Evolutionary conservation across 2,888 invertebrate genomes (phyloP).

Genomic region (Hecatera dysodea): DNA sequence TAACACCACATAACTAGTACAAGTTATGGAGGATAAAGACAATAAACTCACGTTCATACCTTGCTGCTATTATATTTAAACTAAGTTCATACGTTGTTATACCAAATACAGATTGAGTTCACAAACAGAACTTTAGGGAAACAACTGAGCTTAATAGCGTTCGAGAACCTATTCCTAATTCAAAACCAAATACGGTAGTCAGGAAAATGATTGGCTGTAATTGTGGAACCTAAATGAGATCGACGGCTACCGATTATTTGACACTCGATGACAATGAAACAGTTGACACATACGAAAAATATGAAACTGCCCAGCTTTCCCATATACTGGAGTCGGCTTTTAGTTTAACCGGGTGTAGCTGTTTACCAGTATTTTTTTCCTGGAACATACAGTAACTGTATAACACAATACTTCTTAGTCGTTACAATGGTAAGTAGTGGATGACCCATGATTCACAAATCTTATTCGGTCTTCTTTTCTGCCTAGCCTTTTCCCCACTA

Average conservation of each 20-base stretch:
- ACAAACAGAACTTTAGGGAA: conserved; percentile 2
- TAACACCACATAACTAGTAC: conserved; percentile 8
- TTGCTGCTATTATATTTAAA: conserved; percentile 4
- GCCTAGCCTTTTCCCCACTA: no score
- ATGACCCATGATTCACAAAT: no score
- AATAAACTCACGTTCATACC: background rate
- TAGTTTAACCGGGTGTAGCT: no score
- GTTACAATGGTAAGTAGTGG: background rate
- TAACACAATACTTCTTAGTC: no score
- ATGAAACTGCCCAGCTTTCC: background rate
- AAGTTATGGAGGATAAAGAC: conserved; percentile 2
- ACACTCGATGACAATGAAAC: conserved; percentile 2
- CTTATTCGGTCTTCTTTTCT: no score
- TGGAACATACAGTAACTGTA: no score
- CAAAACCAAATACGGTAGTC: conserved; percentile 28
- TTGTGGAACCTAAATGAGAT: conserved; percentile 24
- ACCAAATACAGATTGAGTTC: conserved; percentile 12
- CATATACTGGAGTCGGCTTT: no score
- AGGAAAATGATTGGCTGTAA: conserved; percentile 23
- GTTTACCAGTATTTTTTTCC: background rate
- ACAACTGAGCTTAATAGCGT: conserved; percentile 12
- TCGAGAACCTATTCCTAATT: conserved; percentile 28
- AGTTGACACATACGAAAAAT: conserved; percentile 5
- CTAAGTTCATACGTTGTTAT: background rate
- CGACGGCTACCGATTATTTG: conserved; percentile 21